A percentile compares a stretch with the other conserved stretches of the same genome.
Conservation (phyloP, 2,797 vertebrate species). For the Cercopithecus neglectus region DNA sequence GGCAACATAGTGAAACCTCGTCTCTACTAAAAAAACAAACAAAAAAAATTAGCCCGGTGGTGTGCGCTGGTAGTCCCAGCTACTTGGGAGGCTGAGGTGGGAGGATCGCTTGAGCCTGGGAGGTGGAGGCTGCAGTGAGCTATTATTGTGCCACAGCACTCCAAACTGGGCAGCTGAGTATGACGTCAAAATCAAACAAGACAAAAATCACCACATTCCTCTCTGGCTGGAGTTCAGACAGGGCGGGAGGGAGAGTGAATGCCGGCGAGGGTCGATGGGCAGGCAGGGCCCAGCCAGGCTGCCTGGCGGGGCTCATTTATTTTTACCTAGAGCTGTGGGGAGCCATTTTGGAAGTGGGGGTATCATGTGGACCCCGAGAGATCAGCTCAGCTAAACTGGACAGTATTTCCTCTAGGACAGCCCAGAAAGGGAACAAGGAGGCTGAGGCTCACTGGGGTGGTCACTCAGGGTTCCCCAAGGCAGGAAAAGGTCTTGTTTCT, state of each 20-base stretch:
- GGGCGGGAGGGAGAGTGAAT: not conserved
- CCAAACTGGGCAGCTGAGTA: not conserved
- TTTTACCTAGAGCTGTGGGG: not conserved
- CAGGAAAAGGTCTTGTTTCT: not conserved
- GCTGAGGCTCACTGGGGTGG: not conserved
- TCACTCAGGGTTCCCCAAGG: too few relatives aligned
- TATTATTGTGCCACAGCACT: not conserved
- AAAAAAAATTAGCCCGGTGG: not conserved
- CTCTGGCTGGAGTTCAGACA: not conserved
- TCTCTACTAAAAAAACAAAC: not conserved
- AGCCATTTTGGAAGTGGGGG: not conserved
- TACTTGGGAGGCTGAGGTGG: not conserved
- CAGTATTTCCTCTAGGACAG: not conserved
- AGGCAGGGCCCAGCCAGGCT: not conserved
- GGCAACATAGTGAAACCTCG: not conserved
- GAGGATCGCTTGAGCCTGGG: not conserved
- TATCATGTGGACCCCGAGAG: not conserved
- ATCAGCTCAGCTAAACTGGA: not conserved
- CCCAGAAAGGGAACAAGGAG: not conserved
- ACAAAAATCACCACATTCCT: not conserved
- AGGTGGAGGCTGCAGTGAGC: not conserved
- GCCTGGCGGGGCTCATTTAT: not conserved
- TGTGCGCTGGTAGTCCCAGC: not conserved
- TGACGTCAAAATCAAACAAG: not conserved
- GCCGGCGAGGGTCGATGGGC: not conserved